phyloP scores from a whole-genome alignment of 2,113 vertebrate species.

The Lepus timidus region DNA sequence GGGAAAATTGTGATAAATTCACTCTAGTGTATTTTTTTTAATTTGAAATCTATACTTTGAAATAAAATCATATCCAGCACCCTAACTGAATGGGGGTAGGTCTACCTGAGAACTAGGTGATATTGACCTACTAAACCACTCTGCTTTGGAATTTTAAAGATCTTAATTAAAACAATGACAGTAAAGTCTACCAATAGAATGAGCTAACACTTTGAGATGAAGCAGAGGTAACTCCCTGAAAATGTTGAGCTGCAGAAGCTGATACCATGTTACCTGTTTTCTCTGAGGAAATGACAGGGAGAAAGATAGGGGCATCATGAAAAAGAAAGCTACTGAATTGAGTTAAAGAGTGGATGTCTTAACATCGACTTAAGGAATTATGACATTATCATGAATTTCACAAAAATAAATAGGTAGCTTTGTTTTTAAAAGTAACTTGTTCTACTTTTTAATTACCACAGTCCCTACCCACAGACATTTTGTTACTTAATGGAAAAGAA shows the following conservation, averaged over 20 bases:
- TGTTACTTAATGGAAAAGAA: not conserved
- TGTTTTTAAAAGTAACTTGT: not conserved
- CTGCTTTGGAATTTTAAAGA: conserved; percentile 11
- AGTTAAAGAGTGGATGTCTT: not conserved
- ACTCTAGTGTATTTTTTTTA: not conserved
- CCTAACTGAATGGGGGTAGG: not conserved
- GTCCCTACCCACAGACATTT: not conserved
- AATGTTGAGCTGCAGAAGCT: not conserved
- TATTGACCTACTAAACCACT: not conserved
- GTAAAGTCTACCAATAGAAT: not conserved
- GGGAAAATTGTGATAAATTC: not conserved
- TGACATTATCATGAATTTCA: not conserved
- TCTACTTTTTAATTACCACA: not conserved
- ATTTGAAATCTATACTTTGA: not conserved
- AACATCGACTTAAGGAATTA: not conserved
- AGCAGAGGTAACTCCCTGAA: not conserved
- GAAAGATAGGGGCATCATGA: not conserved
- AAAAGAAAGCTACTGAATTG: not conserved
- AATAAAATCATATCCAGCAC: not conserved
- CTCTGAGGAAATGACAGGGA: conserved; percentile 10
- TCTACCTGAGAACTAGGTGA: not conserved
- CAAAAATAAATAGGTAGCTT: not conserved
- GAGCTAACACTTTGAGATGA: not conserved
- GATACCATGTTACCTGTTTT: not conserved
- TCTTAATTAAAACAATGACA: not conserved